Evolutionary conservation across 2,113 vertebrate genomes (phyloP).

Genomic region (Lophotis ruficrista): DNA sequence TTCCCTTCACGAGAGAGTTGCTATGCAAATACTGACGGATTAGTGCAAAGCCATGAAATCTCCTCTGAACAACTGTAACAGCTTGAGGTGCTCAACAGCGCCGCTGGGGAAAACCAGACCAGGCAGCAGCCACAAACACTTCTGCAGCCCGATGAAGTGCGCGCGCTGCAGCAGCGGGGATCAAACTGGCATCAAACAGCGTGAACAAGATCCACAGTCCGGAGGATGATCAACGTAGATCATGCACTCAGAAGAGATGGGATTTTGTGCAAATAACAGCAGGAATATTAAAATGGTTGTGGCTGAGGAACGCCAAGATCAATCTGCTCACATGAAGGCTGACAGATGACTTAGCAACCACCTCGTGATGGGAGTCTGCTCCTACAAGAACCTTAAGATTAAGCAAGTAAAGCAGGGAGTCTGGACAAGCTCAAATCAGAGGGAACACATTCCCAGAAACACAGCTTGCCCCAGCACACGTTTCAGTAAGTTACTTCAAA

Average conservation of each 20-base stretch:
- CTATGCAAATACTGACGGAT: not conserved
- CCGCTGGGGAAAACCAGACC: not conserved
- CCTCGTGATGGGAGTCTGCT: not conserved
- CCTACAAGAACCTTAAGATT: not conserved
- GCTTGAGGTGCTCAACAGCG: not conserved
- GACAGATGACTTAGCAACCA: not conserved
- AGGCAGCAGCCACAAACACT: fast-evolving
- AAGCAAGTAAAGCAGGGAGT: not conserved
- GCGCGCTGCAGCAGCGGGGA: not conserved
- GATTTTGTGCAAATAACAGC: not conserved
- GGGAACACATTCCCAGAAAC: not conserved
- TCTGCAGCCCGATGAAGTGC: fast-evolving
- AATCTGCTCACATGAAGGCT: not conserved
- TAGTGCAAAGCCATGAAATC: not conserved
- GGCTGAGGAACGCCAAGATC: not conserved
- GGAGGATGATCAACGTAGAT: fast-evolving
- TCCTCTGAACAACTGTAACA: not conserved
- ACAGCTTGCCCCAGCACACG: not conserved
- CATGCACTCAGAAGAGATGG: not conserved
- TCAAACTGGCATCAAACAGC: not conserved
- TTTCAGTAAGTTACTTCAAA: not conserved
- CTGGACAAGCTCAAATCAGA: not conserved
- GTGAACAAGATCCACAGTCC: fast-evolving
- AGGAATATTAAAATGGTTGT: not conserved
- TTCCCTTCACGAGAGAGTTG: not conserved